Evolutionary conservation across 1,140 invertebrate species (phyloP).

Genomic region (Oscheius sp.): DNA sequence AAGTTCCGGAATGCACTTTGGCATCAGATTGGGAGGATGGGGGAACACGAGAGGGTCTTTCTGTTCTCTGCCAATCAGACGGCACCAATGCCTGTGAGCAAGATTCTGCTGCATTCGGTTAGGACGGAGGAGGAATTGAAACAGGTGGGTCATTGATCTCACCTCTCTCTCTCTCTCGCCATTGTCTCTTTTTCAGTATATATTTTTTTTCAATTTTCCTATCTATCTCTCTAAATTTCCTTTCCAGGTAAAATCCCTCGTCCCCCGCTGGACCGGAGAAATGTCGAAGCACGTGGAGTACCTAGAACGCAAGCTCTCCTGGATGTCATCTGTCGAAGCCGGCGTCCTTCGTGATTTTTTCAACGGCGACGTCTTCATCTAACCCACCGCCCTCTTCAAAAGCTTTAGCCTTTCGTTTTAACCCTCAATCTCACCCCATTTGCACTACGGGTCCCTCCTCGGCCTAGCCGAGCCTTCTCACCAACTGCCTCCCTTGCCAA

Average conservation of each 20-base stretch:
- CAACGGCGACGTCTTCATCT: conserved; percentile 1
- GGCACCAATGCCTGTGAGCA: conserved; percentile 4
- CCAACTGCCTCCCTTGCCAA: too few relatives aligned
- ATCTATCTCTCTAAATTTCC: background rate
- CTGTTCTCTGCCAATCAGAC: conserved; percentile 53
- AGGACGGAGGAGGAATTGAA: conserved; percentile 48
- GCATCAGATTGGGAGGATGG: conserved; percentile 41
- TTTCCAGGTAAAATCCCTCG: conserved; percentile 5
- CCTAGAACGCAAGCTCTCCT: background rate
- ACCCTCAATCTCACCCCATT: too few relatives aligned
- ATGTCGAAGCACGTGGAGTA: background rate
- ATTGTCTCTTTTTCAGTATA: background rate
- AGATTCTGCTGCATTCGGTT: conserved; percentile 48
- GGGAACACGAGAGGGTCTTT: conserved; percentile 43
- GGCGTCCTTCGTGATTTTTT: conserved; percentile 1
- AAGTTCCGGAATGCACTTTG: conserved; percentile 54
- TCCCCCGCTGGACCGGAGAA: conserved; percentile 14
- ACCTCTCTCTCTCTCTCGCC: background rate
- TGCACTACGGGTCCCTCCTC: too few relatives aligned
- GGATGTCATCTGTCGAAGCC: background rate
- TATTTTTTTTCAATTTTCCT: background rate
- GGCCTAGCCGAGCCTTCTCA: too few relatives aligned
- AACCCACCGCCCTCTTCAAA: too few relatives aligned
- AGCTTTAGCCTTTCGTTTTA: too few relatives aligned
- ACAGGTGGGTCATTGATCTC: conserved; percentile 33